Evolutionary conservation across 2,113 vertebrate species (phyloP), one percentile per base, ranked within the genome.

Genomic region (Indicator indicator): DNA sequence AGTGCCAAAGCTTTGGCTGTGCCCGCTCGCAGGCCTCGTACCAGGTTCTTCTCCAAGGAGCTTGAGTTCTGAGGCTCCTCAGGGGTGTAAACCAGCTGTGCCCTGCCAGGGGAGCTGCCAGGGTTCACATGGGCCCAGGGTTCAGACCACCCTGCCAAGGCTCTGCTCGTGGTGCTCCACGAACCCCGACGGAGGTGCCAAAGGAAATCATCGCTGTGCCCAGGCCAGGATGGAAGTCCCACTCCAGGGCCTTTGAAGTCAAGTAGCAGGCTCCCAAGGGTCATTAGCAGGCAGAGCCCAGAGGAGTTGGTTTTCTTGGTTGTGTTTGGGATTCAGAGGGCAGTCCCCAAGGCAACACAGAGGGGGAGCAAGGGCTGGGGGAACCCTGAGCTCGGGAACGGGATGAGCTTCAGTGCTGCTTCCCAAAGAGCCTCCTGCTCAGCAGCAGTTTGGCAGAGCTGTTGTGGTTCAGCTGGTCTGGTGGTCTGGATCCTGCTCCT

Each of bases 391-490:
- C 32, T 68, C 20, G 26, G 36, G 55, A 62, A 48, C 0, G 0
- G 74, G 28, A 27, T 5, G 6, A 71, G 77, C 46, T 81, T 18
- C 18, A 82, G 74, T 0, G 0, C 58, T 0, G 0, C 16, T 3
- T 81, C 42, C 65, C 32, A 6, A 33, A 65, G 81, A 59, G 20
- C 12, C 54, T 65, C 69, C 75, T 19, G 65, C 40, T 72, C 28
- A 24, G 46, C 64, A 27, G 32, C 12, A 3, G 13, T 40, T 67
- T 70, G 76, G 40, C 75, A 68, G 58, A 90, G 42, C 52, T 9
- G 1, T 32, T 67, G 69, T 42, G 33, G 42, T 81, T 54, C 60
- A 50, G 40, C 50, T 86, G 60, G 11, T n/a, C 63, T 68, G 48
- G 78, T 1, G 2, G 46, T 32, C 73, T 70, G 56, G 42, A 46